Base-by-base conservation (phyloP, 1,140 invertebrate genomes). In the Drosophila sp. region DNA sequence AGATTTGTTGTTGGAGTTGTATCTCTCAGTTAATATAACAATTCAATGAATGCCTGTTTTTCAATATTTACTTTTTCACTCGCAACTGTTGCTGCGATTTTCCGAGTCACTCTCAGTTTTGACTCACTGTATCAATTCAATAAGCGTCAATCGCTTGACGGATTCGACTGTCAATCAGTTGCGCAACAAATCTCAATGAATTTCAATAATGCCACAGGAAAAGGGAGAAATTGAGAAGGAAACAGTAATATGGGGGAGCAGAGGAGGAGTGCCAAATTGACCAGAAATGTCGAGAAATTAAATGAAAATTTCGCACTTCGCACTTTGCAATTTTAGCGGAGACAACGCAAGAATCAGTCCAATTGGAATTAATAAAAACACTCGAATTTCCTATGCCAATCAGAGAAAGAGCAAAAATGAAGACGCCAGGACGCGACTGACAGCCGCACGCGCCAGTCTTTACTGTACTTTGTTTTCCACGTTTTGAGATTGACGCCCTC, bases 341-440 rank as follows among this genome's bases (percentile, higher is more conserved):
- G 75, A 61, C n/a, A 21, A 4, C 4, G 21, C 21, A 21, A 21
- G 21, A 21, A 21, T 32, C 25, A 14, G 53, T 69, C 61, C 67
- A 79, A 86, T 83, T 78, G 78, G 56, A 64, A 82, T 89, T 80
- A 83, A 89, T 89, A 77, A 89, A 89, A 89, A 89, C 83, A 89
- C 83, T 89, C 82, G 72, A 89, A 89, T 89, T 83, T 89, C 76
- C 84, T 61, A 80, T 78, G 80, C 84, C 83, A 82, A 83, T 80
- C 79, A 89, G 66, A 32, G 51, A 43, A 40, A 16, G 29, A 48
- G n/a, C n/a, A n/a, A 38, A 69, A 69, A 73, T 73, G 40, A 72
- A 72, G 70, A 72, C 53, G 16, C 32, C 11, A 13, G 13, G 32
- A 54, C 13, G 14, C 27, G 11, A 45, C 56, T 78, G 83, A 83